Base-by-base conservation (phyloP, 2,797 vertebrate species). In the Calcarius lapponicus region DNA sequence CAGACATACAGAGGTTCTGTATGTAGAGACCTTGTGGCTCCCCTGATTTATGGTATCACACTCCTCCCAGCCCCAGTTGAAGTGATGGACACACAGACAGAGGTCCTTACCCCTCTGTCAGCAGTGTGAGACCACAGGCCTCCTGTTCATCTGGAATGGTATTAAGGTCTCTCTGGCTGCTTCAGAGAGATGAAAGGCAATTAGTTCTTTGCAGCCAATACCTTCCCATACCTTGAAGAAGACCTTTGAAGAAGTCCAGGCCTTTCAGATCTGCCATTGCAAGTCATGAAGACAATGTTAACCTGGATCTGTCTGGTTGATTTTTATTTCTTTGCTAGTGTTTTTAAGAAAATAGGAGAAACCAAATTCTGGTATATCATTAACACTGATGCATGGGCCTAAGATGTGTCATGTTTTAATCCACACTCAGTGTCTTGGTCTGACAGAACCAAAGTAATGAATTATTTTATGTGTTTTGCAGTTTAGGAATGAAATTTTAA, bases 1-100 rank as follows among this genome's bases (percentile, higher is more conserved):
- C n/a, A 74, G 85, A 17, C 54, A 47, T 25, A 36, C 25, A 40
- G 66, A 67, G 51, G 45, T 67, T 34, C 15, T 22, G 6, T 8
- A 7, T 8, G 1, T 32, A 47, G 45, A 62, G 65, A 17, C 42
- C 24, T 20, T 45, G 11, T 26, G 40, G 43, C 36, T 88, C n/a
- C 34, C 21, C 38, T 1, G 0, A 3, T 79, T 48, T 24, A 36
- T 16, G 40, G 40, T 48, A 29, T 51, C 24, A 8, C 0, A 0
- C 43, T 62, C 45, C 12, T 80, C 31, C 36, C 3, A 0, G 58
- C 34, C 32, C 12, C 11, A 18, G 40, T 7, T 56, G 2, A 62
- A 76, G 32, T 32, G 75, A 48, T 54, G 32, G 38, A 45, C 31
- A 29, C 45, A 38, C 36, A 66, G 38, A 43, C 42, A 56, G 50